A percentile compares a stretch with the other conserved stretches of the same genome.
Conservation (phyloP, 2,113 vertebrate genomes). For the Desmodus rotundus region DNA sequence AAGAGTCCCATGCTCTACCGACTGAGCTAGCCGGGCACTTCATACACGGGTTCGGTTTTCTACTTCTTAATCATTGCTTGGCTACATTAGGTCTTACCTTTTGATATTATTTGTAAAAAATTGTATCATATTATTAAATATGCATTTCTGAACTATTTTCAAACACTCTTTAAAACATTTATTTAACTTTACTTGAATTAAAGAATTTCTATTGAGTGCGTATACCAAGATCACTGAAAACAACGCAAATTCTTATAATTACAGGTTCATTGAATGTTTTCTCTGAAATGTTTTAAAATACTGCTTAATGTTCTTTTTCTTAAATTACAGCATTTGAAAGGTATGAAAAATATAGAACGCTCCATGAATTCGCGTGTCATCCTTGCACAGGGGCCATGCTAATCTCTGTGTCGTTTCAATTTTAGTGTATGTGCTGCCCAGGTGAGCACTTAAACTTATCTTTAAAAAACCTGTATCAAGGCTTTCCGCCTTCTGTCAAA, state of each 20-base stretch:
- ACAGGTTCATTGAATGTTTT: not conserved
- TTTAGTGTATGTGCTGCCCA: too few relatives aligned
- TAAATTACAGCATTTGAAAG: too few relatives aligned
- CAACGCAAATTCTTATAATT: not conserved
- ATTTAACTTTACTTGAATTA: not conserved
- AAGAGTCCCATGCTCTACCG: slow-evolving; percentile 87
- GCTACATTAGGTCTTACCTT: accelerated
- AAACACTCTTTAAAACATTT: not conserved
- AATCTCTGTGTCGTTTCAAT: too few relatives aligned
- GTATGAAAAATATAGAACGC: too few relatives aligned
- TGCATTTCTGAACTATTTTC: not conserved
- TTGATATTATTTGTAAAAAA: too few relatives aligned
- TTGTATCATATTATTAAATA: not conserved
- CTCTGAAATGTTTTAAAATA: slow-evolving; percentile 3
- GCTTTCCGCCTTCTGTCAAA: not conserved
- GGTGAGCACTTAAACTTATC: not conserved
- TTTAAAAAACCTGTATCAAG: not conserved
- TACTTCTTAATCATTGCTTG: accelerated
- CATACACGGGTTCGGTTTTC: accelerated
- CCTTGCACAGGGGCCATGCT: too few relatives aligned
- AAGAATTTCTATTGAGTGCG: not conserved
- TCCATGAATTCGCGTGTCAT: too few relatives aligned
- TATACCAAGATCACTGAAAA: not conserved
- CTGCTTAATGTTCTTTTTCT: not conserved
- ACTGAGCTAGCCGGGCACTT: slow-evolving; percentile 82